Evolutionary conservation across 2,113 vertebrate species (phyloP).

Genomic region (Steatornis caripensis): DNA sequence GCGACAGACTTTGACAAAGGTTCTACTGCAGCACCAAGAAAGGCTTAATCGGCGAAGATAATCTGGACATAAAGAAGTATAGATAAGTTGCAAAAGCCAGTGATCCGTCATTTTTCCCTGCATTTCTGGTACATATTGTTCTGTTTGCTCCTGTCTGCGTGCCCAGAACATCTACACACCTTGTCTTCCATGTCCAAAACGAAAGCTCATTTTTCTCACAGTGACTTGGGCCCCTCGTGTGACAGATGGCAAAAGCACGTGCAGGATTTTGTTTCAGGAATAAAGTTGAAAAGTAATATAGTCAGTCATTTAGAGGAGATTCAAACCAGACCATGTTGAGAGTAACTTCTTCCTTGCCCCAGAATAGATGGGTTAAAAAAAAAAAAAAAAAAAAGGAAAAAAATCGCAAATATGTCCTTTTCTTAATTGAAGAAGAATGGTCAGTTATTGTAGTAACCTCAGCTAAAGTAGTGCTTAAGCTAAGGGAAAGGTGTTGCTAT

Average conservation of each 20-base stretch:
- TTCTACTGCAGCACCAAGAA: neutral
- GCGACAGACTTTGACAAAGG: neutral
- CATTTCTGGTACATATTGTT: neutral
- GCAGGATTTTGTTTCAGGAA: conserved; percentile 23
- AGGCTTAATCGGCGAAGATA: neutral
- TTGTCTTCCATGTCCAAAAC: conserved; percentile 84
- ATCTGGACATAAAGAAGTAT: neutral
- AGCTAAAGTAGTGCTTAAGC: neutral
- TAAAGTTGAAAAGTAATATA: neutral
- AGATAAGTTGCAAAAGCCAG: neutral
- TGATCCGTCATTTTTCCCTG: neutral
- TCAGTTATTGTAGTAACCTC: too few relatives aligned
- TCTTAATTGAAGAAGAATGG: neutral
- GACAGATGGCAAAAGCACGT: conserved; percentile 85
- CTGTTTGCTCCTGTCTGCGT: conserved; percentile 8
- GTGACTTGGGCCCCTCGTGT: conserved; percentile 69
- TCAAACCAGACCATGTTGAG: neutral
- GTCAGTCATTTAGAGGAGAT: neutral
- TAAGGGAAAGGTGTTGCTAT: neutral
- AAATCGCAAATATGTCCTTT: neutral
- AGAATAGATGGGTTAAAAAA: neutral
- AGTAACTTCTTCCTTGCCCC: neutral
- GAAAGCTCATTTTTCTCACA: conserved; percentile 80
- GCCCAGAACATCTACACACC: neutral
- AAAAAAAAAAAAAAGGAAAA: too few relatives aligned